These are phyloP conservation scores for Sphaerophoria taeniata DNA, from an alignment of 2,888 invertebrate genomes.

Conservation along the genomic window DNA sequence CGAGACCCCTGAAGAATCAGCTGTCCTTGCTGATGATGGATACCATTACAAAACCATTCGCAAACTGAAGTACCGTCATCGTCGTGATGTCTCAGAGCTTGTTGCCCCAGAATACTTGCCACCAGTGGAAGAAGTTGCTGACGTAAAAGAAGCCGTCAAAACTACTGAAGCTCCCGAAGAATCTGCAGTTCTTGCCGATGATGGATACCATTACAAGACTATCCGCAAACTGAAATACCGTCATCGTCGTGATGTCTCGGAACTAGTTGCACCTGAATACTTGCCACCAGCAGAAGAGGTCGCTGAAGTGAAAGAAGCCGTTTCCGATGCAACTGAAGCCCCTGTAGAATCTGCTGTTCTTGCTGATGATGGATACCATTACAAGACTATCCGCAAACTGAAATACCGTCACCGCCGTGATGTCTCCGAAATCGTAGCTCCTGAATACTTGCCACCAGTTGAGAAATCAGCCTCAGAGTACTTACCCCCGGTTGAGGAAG, in stretches of 20 bases:
- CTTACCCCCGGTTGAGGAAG: conserved; percentile 48
- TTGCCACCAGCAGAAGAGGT: conserved; percentile 12
- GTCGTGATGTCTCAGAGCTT: conserved; percentile 56
- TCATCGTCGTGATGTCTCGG: conserved; percentile 50
- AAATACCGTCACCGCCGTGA: conserved; percentile 79
- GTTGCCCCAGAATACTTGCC: conserved; percentile 51
- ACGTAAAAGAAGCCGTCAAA: conserved; percentile 31
- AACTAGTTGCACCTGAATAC: conserved; percentile 19
- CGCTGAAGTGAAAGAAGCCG: conserved; percentile 10
- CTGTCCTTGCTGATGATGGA: conserved; percentile 75
- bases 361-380: conserved; percentile 77
- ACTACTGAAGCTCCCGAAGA: conserved; percentile 34
- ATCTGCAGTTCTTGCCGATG: conserved; percentile 27
- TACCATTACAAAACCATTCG: conserved; percentile 76
- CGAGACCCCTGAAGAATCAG: conserved; percentile 52
- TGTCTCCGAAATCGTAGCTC: conserved; percentile 76
- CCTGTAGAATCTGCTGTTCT: conserved; percentile 75
- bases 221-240: conserved; percentile 37
- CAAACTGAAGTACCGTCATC: conserved; percentile 45
- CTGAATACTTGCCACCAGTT: conserved; percentile 45
- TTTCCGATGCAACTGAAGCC: conserved; percentile 63
- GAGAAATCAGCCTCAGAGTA: conserved; percentile 35
- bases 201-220: conserved; percentile 43
- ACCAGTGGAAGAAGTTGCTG: conserved; percentile 45
- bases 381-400: conserved; percentile 78